Conservation (phyloP, 2,888 invertebrate species). For the Acanthococcus lagerstroemiae region DNA sequence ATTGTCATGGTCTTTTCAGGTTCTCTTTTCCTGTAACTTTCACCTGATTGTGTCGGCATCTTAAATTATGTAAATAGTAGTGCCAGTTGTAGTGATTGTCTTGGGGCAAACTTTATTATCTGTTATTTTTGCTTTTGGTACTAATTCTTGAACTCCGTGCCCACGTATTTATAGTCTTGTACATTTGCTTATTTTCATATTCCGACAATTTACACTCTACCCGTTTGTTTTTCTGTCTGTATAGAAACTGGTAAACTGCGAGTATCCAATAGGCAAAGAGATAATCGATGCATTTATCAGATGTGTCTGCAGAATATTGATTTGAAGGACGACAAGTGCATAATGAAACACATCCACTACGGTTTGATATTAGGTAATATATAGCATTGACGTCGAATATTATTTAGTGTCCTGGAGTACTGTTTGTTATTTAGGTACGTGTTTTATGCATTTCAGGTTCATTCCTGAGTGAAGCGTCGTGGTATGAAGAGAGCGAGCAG, state of each 20-base stretch:
- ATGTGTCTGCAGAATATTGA: too few species aligned
- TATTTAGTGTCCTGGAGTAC: not conserved
- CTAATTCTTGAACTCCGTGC: too few species aligned
- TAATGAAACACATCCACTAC: not conserved
- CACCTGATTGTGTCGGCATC: too few species aligned
- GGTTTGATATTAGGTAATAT: slow-evolving; percentile 24
- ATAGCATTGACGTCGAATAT: not conserved
- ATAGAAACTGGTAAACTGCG: not conserved
- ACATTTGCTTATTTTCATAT: not conserved
- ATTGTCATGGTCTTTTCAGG: too few species aligned
- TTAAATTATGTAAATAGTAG: too few species aligned
- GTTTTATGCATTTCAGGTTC: not conserved
- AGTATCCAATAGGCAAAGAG: slow-evolving; percentile 6
- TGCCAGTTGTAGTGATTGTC: too few species aligned
- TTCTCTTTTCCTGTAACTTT: too few species aligned
- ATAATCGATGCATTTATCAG: too few species aligned
- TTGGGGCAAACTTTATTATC: too few species aligned
- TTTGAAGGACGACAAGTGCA: slow-evolving; percentile 9
- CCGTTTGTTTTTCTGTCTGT: not conserved
- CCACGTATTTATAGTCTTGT: too few species aligned
- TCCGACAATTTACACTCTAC: not conserved
- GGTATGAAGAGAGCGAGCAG: slow-evolving; percentile 19
- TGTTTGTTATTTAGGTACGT: not conserved
- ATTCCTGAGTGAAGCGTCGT: slow-evolving; percentile 18
- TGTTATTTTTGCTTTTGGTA: too few species aligned